A percentile compares a stretch with the other conserved stretches of the same genome.
These are phyloP conservation scores for Muscicapa adusta DNA, from an alignment of 2,113 vertebrate species.

Conservation along the genomic window DNA sequence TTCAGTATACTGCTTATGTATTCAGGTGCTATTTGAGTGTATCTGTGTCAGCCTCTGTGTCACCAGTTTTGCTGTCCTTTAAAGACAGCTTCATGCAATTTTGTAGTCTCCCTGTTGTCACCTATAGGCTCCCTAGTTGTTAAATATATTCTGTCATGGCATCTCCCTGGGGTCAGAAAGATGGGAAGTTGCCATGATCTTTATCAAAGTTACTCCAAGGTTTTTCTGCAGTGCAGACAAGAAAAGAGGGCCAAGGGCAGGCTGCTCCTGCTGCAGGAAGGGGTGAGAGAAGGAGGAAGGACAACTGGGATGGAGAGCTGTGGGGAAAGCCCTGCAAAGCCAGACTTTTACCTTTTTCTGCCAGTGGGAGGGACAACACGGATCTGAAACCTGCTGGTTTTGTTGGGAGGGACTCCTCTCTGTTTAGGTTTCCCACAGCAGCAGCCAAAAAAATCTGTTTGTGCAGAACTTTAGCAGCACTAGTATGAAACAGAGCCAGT, in stretches of 20 bases:
- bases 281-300: not conserved
- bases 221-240: not conserved
- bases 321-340: not conserved
- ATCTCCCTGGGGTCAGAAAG: not conserved
- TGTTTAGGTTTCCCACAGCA: not conserved
- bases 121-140: not conserved
- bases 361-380: rapidly evolving
- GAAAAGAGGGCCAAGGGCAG: not conserved
- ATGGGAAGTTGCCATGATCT: not conserved
- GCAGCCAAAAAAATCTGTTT: not conserved
- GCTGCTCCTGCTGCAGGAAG: rapidly evolving
- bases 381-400: not conserved
- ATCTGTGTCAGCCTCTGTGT: not conserved
- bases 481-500: not conserved
- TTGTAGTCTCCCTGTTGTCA: not conserved
- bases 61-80: not conserved
- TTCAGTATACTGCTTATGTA: not conserved
- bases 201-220: not conserved
- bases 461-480: not conserved
- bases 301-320: not conserved
- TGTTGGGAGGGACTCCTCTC: not conserved
- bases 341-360: not conserved
- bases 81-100: not conserved
- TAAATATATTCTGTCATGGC: not conserved
- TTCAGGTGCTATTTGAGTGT: not conserved